These are phyloP conservation scores for Entomobrya proxima DNA, from an alignment of 2,888 invertebrate species.

Conservation along the genomic window DNA sequence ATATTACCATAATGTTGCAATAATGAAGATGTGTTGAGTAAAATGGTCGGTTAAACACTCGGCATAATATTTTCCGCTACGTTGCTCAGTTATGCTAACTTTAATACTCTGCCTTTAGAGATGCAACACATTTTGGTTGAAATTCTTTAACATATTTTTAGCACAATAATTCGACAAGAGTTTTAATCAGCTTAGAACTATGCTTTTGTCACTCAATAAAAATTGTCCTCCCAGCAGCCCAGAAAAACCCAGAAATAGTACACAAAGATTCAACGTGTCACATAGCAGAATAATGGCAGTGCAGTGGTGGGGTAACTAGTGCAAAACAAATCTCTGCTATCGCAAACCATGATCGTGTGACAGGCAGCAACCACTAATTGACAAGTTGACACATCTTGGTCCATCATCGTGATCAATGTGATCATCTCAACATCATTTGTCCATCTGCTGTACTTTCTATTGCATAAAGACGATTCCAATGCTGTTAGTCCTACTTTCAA, in stretches of 20 bases:
- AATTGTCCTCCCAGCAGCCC: no score
- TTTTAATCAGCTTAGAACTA: no score
- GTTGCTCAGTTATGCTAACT: background rate
- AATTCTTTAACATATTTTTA: no score
- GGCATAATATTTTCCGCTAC: conserved; percentile 9
- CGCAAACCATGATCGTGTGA: conserved; percentile 14
- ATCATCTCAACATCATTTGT: background rate
- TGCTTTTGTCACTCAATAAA: no score
- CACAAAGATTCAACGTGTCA: no score
- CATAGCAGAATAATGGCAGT: background rate
- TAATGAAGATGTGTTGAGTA: background rate
- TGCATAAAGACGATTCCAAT: background rate
- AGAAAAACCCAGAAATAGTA: no score
- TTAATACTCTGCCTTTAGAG: background rate
- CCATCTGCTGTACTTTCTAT: background rate
- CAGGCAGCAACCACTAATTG: conserved; percentile 27
- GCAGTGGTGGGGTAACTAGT: background rate
- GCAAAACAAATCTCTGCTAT: background rate
- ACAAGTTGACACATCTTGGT: conserved; percentile 17
- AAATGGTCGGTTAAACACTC: conserved; percentile 29
- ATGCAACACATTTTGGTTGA: background rate
- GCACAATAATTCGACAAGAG: no score
- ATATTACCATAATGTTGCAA: conserved; percentile 16
- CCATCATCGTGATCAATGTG: background rate
- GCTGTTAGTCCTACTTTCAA: no score